Evolutionary conservation across 2,113 vertebrate species (phyloP), one percentile per base, ranked within the genome.

Genomic region (Paratilapia polleni): DNA sequence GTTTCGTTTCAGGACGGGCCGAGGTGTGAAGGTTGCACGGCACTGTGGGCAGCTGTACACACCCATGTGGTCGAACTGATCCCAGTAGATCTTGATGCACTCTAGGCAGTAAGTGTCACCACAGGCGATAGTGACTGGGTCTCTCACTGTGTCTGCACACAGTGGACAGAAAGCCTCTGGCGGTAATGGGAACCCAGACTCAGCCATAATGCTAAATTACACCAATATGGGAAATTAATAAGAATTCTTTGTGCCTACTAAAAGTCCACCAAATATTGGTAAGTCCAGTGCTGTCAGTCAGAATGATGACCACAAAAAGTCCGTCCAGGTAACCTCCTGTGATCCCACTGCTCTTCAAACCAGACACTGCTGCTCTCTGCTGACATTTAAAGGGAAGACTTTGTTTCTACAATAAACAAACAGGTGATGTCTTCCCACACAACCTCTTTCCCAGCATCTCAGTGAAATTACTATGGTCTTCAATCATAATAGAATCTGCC

Each of bases 51-150:
- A 96, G 76, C 84, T 94, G 90, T 96, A 96, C 47, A 96, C 94
- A 2, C 95, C 95, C 49, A 93, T 80, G 86, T 95, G 95, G 87
- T 96, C 95, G 3, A 92, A 95, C 85, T 96, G 96, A 85, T 97
- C 96, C 96, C 96, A 96, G 92, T 96, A 96, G 87, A 93, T 85
- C 83, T 95, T 96, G 83, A 96, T 96, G 85, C 96, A 96, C 81
- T 96, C 95, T 70, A 95, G 82, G 88, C 96, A 96, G 88, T 89
- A 96, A 79, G 91, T 95, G 85, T 96, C 95, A 59, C 96, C 95
- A 59, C 96, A 96, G 4, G 95, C 94, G 60, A 96, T 94, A 77
- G 95, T 95, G 83, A 96, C 95, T 0, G 96, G 93, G 78, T 96
- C 96, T 34, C 84, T 90, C 5, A 93, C 58, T 0, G 28, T 9